phyloP scores from a whole-genome alignment of 2,888 invertebrate genomes.

The Macaria liturata region DNA sequence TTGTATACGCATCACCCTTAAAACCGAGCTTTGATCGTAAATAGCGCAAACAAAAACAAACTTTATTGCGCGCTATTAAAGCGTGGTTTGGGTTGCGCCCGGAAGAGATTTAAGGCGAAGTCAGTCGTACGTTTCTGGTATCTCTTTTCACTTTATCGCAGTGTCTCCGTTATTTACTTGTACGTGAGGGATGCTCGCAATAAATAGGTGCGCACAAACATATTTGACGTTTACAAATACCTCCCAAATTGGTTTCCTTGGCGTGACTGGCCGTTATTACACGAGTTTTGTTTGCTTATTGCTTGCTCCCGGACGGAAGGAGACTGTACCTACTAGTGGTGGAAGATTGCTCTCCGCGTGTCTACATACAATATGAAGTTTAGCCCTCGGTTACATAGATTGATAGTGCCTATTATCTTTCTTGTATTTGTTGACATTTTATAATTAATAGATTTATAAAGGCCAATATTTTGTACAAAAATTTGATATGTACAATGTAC shows the following conservation, averaged over 20 bases:
- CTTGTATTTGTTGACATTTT: too few species aligned
- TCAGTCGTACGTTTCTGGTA: conserved; percentile 61
- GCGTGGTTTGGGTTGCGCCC: conserved; percentile 47
- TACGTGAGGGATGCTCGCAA: conserved; percentile 81
- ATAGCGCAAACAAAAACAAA: conserved; percentile 51
- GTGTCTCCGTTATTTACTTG: conserved; percentile 81
- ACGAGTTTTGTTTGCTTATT: conserved; percentile 71
- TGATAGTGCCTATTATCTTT: too few species aligned
- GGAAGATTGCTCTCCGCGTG: conserved; percentile 37
- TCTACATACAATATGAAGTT: conserved; percentile 11
- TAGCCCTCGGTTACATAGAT: too few species aligned
- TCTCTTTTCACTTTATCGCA: conserved; percentile 81
- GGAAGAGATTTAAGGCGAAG: conserved; percentile 60
- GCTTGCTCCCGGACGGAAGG: conserved; percentile 52
- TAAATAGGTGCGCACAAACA: conserved; percentile 81
- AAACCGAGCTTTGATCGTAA: conserved; percentile 48
- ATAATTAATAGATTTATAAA: too few species aligned
- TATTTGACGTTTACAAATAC: conserved; percentile 81
- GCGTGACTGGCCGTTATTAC: conserved; percentile 77
- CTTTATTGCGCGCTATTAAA: conserved; percentile 51
- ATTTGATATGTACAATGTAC: too few species aligned
- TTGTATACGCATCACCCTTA: conserved; percentile 69
- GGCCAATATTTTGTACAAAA: too few species aligned
- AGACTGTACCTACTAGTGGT: conserved; percentile 41
- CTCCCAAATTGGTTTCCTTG: conserved; percentile 78